These are phyloP conservation scores for Molorchus minor DNA, from an alignment of 2,888 invertebrate species.

Conservation along the genomic window DNA sequence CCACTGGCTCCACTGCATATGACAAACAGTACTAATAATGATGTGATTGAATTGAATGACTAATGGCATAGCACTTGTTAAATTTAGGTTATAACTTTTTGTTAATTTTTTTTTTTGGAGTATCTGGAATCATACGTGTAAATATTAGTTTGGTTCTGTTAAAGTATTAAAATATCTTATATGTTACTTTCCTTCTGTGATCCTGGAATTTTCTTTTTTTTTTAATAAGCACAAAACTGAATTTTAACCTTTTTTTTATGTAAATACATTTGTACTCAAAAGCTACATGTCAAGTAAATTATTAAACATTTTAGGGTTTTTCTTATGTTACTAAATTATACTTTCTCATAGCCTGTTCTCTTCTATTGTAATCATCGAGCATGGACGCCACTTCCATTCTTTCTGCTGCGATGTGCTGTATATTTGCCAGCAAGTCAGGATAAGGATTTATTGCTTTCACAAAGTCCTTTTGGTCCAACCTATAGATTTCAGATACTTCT, in stretches of 20 bases:
- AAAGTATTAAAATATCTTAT: conserved; percentile 14
- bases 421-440: conserved; percentile 62
- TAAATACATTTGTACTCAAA: conserved; percentile 42
- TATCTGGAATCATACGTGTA: conserved; percentile 16
- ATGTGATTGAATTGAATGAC: conserved; percentile 39
- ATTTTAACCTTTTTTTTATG: conserved; percentile 31
- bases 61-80: conserved; percentile 24
- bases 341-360: conserved; percentile 38
- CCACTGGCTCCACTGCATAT: too few species aligned
- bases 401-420: conserved; percentile 63
- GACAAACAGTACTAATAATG: conserved; percentile 20
- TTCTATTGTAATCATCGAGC: conserved; percentile 57
- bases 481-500: conserved; percentile 61
- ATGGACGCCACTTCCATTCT: conserved; percentile 65
- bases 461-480: conserved; percentile 60
- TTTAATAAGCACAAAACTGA: conserved; percentile 16
- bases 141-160: conserved; percentile 27
- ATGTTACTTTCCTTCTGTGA: conserved; percentile 31
- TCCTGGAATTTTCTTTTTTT: conserved; percentile 24
- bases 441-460: conserved; percentile 61
- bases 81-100: conserved; percentile 1
- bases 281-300: conserved; percentile 20
- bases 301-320: background rate
- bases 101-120: background rate
- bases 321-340: conserved; percentile 29